A percentile compares a stretch with the other conserved stretches of the same genome.
phyloP scores from a whole-genome alignment of 2,113 vertebrate genomes.

The Mobula birostris region DNA sequence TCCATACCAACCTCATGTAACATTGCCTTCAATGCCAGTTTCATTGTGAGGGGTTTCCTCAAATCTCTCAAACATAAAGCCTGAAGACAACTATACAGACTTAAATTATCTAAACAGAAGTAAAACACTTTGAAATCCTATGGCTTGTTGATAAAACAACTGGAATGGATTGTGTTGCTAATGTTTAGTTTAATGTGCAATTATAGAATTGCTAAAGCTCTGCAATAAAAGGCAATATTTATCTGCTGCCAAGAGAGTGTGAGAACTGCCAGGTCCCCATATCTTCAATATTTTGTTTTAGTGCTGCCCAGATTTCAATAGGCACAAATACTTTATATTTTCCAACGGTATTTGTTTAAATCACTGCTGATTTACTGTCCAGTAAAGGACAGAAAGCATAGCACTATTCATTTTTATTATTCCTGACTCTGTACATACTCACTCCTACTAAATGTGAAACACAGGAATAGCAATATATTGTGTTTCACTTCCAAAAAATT shows the following conservation, averaged over 20 bases:
- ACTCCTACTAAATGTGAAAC: no score
- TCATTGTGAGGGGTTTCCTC: conserved; percentile 46
- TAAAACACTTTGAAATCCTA: not conserved
- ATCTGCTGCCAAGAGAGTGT: not conserved
- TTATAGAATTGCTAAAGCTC: not conserved
- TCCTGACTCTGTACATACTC: not conserved
- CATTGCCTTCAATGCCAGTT: conserved; percentile 50
- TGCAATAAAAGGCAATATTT: not conserved
- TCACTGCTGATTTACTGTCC: not conserved
- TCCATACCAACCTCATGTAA: conserved; percentile 43
- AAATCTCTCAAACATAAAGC: conserved; percentile 45
- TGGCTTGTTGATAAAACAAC: not conserved
- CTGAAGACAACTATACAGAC: conserved; percentile 42
- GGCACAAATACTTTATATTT: not conserved
- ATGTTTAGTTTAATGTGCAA: not conserved
- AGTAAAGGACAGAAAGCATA: not conserved
- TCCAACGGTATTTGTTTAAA: not conserved
- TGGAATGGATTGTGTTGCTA: not conserved
- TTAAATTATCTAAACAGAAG: conserved; percentile 27
- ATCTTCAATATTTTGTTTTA: not conserved
- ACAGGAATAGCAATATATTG: no score
- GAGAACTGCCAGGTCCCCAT: not conserved
- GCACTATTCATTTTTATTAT: not conserved
- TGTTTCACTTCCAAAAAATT: no score
- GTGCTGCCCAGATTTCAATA: not conserved